Conservation (phyloP, 2,888 invertebrate genomes). For the Volucella zonaria region DNA sequence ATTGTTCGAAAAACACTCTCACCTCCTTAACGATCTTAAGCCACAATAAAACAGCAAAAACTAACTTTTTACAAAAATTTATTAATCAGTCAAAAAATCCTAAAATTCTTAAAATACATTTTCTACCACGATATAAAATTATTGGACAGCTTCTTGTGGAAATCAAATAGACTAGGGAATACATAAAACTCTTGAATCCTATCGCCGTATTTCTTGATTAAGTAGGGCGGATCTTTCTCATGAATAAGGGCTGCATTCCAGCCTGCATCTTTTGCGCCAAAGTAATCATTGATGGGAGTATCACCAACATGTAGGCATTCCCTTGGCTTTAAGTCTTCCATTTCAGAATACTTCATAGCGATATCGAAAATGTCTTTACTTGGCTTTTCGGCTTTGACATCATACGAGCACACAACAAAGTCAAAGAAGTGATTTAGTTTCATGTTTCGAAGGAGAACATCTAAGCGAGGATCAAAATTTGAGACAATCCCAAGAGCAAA, state of each 20-base stretch:
- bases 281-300: constrained; percentile 88
- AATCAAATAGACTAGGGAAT: constrained; percentile 83
- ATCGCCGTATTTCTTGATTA: constrained; percentile 82
- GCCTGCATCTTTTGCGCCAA: constrained; percentile 88
- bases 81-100: constrained; percentile 61
- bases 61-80: constrained; percentile 35
- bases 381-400: constrained; percentile 89
- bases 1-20: constrained; percentile 87
- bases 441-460: constrained; percentile 86
- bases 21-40: constrained; percentile 81
- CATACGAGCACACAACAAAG: constrained; percentile 91
- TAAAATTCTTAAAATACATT: constrained; percentile 34
- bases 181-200: constrained; percentile 81
- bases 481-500: constrained; percentile 89
- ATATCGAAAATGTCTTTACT: constrained; percentile 87
- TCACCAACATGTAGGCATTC: constrained; percentile 94
- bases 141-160: constrained; percentile 82
- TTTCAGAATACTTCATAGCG: constrained; percentile 84
- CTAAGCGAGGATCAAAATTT: constrained; percentile 93
- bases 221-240: constrained; percentile 79
- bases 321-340: constrained; percentile 83
- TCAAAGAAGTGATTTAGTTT: constrained; percentile 89
- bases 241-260: constrained; percentile 88
- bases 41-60: constrained; percentile 57
- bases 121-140: constrained; percentile 80